Percentiles rank a stretch among this genome's conserved stretches.
phyloP scores from a whole-genome alignment of 2,888 invertebrate species.

The Theretra japonica region DNA sequence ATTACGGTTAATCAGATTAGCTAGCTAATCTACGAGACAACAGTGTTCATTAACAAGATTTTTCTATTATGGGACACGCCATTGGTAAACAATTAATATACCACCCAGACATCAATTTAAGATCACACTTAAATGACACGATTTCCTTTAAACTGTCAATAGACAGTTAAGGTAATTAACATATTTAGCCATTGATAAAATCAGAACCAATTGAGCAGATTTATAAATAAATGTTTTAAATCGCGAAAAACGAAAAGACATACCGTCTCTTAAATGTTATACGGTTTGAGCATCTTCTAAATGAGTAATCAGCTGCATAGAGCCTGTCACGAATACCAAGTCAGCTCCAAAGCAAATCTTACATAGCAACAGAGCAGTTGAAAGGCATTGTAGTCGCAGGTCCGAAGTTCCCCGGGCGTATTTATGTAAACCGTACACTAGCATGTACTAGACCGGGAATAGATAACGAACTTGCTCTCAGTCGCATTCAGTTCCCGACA shows the following conservation, averaged over 20 bases:
- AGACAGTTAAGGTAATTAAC: too few species aligned
- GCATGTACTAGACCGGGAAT: conserved; percentile 1
- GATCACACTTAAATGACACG: too few species aligned
- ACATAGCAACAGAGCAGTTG: background rate
- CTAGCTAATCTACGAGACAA: conserved; percentile 7
- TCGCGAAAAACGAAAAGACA: too few species aligned
- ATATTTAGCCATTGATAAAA: too few species aligned
- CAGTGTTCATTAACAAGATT: background rate
- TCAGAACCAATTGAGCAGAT: too few species aligned
- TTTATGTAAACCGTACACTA: background rate
- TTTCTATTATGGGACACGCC: background rate
- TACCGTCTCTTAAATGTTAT: too few species aligned
- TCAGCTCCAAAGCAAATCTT: background rate
- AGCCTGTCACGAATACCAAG: background rate
- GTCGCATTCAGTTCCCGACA: background rate
- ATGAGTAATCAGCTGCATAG: too few species aligned
- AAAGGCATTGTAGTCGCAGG: conserved; percentile 15
- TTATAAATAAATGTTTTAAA: too few species aligned
- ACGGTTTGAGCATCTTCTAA: too few species aligned
- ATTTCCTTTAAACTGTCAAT: too few species aligned
- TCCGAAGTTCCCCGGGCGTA: background rate
- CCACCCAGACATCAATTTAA: too few species aligned
- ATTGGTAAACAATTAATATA: too few species aligned
- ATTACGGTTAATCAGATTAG: conserved; percentile 6
- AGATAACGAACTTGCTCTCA: conserved; percentile 23